Evolutionary conservation across 1,140 invertebrate species (phyloP), one percentile per base, ranked within the genome.

Genomic region (Melitaea cinxia): DNA sequence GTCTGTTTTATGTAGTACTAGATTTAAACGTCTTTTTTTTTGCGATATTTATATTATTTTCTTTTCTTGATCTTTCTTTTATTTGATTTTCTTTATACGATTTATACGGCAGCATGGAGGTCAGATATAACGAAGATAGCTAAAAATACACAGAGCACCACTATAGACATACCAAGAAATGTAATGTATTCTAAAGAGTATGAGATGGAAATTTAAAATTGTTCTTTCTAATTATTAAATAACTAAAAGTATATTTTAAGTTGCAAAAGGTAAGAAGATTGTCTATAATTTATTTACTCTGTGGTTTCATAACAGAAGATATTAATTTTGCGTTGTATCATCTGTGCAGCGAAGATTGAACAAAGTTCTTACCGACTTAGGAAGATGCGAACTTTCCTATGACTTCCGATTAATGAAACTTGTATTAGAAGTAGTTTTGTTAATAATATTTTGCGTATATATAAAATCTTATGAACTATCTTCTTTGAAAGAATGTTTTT

Each of bases 261-360:
- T 39, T 39, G 2, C n/a, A 39, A 15, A 14, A 15, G 17, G 17
- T 7, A 37, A 21, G 9, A 59, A 7, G 28, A 5, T 39, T 53
- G 30, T 53, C 59, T 61, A 21, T 39, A 10, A 1, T 42, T 19
- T 19, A 9, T n/a, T 1, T 61, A 61, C 10, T 61, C 59, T 61
- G 35, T 61, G 35, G 9, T 37, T n/a, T 37, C 35, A 1, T 19
- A 42, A 52, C 24, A 42, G 59, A 30, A 33, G 59, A 54, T 45
- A 61, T 61, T 61, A 61, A 61, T 61, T 61, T 53, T 42, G 35
- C 33, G 49, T 23, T 39, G 53, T 61, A 61, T 61, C 59, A 61
- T 61, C 59, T 61, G 59, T 61, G 59, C 47, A 61, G 35, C 59
- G 49, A 21, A 39, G 53, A 55, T 55, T 55, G 33, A 39, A 26